Base-by-base conservation (phyloP, 2,113 vertebrate genomes). In the Lutjanus erythropterus region DNA sequence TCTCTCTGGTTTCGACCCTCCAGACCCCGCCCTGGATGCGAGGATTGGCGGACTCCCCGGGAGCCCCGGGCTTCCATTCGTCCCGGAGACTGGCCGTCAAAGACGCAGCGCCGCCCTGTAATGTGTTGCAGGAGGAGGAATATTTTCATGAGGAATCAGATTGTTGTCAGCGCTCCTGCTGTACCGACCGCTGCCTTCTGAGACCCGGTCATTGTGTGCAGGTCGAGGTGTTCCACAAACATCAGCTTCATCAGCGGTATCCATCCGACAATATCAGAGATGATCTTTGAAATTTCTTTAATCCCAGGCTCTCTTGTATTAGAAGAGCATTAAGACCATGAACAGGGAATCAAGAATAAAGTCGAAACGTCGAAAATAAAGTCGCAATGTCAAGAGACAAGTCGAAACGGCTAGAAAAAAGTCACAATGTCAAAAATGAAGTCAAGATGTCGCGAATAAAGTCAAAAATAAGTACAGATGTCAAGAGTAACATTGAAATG, bases 81-180 rank as follows among this genome's bases (percentile, higher is more conserved):
- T 29, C 55, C 6, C 3, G 0, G 6, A 11, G 37, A 1, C 41
- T 72, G 80, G 1, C 92, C 14, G 65, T 94, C 79, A 86, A 2
- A 14, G 11, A 6, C 2, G 9, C 14, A 47, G 76, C 50, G 0
- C 76, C 88, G 74, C 89, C 89, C 80, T 14, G 39, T 71, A 62
- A 75, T 87, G 85, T 88, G 89, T 77, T 83, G 88, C 86, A 90
- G 78, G 66, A 87, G 82, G 78, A 87, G 62, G 73, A 68, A 56
- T 50, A 58, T 85, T 56, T 80, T 44, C 25, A 12, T 12, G 33
- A 39, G 41, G 35, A 79, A 21, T 6, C 60, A 46, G 78, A 37
- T 33, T 41, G 37, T 21, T 65, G 68, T 56, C 60, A 11, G 71
- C 25, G 49, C 49, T 65, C 25, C 71, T 23, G 60, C 42, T 31